Base-by-base conservation (phyloP, 2,888 invertebrate genomes). In the Lasioglossum marginatum region DNA sequence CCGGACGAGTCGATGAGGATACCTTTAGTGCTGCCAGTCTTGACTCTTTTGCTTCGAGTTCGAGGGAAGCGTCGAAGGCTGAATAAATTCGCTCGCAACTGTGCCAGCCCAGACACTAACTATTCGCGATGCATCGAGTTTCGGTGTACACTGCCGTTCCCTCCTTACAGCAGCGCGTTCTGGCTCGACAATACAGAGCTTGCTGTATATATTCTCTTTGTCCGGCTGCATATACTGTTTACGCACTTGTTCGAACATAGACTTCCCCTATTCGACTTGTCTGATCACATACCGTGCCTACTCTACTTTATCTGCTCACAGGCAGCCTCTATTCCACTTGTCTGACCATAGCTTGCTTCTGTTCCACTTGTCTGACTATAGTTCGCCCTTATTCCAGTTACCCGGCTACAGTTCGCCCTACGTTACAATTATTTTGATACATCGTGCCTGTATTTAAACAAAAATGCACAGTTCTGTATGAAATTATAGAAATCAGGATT, bases 11-110 rank as follows among this genome's bases (percentile, higher is more conserved):
- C 27, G 72, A 72, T 14, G 37, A 72, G 31, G 27, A 63, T 43
- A 80, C 27, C 34, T 31, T 68, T 74, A n/a, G 57, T n/a, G 34
- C 43, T 31, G 52, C 60, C 71, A 83, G 76, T 84, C 78, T 75
- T 71, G 14, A 45, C 14, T 76, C 27, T 48, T 27, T 68, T 63
- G 70, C 71, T 23, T 70, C 43, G 31, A 63, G 70, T 76, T 52
- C 68, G 66, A 40, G 68, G 52, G 52, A 77, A 70, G 23, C 48
- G 34, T 14, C 6, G 66, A 48, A 12, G 70, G 57, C 37, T 68
- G 52, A 52, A 52, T 52, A 74, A 73, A 73, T 70, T 43, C 45
- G 71, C 43, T 71, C 71, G 43, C 12, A 14, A 43, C 43, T 16
- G 43, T 40, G 70, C 37, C 70, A 70, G n/a, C 37, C 40, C 37